phyloP scores from a whole-genome alignment of 1,140 invertebrate species.

The Pachyrhynchus sulphureomaculatus region DNA sequence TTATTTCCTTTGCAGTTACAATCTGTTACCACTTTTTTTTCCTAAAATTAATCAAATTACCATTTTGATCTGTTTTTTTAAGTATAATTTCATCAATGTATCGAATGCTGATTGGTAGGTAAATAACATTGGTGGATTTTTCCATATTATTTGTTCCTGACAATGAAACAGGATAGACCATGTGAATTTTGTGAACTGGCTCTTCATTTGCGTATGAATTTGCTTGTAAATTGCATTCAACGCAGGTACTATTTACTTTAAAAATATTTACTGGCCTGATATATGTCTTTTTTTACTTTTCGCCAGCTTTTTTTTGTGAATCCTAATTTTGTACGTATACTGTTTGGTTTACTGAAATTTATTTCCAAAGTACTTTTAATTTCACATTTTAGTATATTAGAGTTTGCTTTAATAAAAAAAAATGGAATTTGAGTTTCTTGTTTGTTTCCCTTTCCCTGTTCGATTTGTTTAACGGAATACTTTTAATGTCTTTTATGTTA shows the following conservation, averaged over 20 bases:
- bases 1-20: not conserved
- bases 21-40: not conserved
- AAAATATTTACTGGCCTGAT: conserved; percentile 20
- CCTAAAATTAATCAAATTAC: not conserved
- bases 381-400: conserved; percentile 33
- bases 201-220: conserved; percentile 42
- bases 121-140: conserved; percentile 42
- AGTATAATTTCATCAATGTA: not conserved
- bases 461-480: not conserved
- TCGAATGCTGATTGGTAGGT: conserved; percentile 31
- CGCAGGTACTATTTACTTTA: not conserved
- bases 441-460: not conserved
- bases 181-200: conserved; percentile 42
- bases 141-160: conserved; percentile 44
- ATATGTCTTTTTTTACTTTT: not conserved
- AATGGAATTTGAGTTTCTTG: not conserved
- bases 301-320: too few species aligned
- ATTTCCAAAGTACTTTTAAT: conserved; percentile 8
- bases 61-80: not conserved
- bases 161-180: conserved; percentile 41
- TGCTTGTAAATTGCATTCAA: conserved; percentile 36
- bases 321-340: too few species aligned
- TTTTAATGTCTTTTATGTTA: conserved; percentile 5
- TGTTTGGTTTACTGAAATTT: too few species aligned
- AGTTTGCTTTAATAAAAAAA: conserved; percentile 25